Percentiles rank a stretch among this genome's conserved stretches.
Conservation (phyloP, 2,797 vertebrate species). For the Falco rusticolus region DNA sequence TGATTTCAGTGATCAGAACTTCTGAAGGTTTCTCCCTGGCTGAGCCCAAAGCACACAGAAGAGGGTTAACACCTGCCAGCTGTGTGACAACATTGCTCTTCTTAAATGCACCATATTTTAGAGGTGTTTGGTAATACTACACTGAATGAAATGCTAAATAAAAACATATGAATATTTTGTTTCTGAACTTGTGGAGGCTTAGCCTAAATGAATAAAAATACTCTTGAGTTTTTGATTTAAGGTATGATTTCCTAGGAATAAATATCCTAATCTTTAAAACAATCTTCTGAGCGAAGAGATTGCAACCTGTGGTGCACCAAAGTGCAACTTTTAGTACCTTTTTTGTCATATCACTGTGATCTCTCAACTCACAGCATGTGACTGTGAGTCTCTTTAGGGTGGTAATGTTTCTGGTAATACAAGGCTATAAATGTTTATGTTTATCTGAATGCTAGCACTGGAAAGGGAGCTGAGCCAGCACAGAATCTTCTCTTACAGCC, state of each 20-base stretch:
- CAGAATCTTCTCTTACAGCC: background rate
- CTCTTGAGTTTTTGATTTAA: background rate
- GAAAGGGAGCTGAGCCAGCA: background rate
- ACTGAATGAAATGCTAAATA: background rate
- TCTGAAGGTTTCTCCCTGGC: background rate
- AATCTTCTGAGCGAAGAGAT: background rate
- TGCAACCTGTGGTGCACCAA: background rate
- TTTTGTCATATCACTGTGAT: background rate
- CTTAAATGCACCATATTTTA: background rate
- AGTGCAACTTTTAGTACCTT: background rate
- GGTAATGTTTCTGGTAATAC: background rate
- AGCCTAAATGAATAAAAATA: background rate
- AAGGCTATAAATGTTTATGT: background rate
- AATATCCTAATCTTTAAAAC: background rate
- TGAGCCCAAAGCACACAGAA: background rate
- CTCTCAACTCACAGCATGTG: background rate
- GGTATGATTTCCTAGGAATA: background rate
- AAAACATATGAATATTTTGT: accelerated
- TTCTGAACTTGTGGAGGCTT: background rate
- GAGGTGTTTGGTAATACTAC: background rate
- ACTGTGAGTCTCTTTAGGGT: background rate
- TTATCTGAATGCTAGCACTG: background rate
- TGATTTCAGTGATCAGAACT: background rate
- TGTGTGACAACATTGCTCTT: accelerated
- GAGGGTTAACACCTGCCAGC: background rate